Percentiles rank a stretch among this genome's conserved stretches.
Evolutionary conservation across 2,888 invertebrate genomes (phyloP).

Genomic region (Mamestra brassicae): DNA sequence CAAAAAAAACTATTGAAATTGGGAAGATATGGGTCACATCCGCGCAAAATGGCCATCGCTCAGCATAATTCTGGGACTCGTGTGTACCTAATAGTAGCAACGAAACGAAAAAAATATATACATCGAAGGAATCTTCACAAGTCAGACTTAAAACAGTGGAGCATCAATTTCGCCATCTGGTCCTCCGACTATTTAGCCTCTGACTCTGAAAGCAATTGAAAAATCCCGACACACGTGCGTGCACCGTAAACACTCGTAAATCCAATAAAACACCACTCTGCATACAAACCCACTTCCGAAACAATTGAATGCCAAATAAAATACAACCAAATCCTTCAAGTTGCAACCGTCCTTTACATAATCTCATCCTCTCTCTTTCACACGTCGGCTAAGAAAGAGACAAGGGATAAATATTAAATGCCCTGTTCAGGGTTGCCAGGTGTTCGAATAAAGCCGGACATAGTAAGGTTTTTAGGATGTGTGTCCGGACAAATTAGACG

Average conservation of each 20-base stretch:
- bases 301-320: slow-evolving; percentile 45
- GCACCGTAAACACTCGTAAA: not conserved
- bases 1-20: too few relatives aligned
- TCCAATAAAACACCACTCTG: not conserved
- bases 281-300: slow-evolving; percentile 10
- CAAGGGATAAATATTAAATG: slow-evolving; percentile 52
- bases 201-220: not conserved
- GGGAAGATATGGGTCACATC: too few relatives aligned
- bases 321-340: slow-evolving; percentile 41
- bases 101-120: not conserved
- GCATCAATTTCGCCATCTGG: not conserved
- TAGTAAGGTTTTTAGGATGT: too few relatives aligned
- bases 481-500: too few relatives aligned
- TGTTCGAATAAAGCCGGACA: too few relatives aligned
- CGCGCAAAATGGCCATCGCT: too few relatives aligned
- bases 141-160: not conserved
- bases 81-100: too few relatives aligned
- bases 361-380: slow-evolving; percentile 39
- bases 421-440: not conserved
- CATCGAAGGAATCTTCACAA: not conserved
- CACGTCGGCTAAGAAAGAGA: slow-evolving; percentile 23
- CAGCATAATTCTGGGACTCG: too few relatives aligned
- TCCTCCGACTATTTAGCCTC: not conserved
- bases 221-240: not conserved
- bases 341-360: slow-evolving; percentile 47